Percentiles rank a stretch among this genome's conserved stretches.
Conservation (phyloP, 2,113 vertebrate genomes). For the Tenebrosternarchus preto region DNA sequence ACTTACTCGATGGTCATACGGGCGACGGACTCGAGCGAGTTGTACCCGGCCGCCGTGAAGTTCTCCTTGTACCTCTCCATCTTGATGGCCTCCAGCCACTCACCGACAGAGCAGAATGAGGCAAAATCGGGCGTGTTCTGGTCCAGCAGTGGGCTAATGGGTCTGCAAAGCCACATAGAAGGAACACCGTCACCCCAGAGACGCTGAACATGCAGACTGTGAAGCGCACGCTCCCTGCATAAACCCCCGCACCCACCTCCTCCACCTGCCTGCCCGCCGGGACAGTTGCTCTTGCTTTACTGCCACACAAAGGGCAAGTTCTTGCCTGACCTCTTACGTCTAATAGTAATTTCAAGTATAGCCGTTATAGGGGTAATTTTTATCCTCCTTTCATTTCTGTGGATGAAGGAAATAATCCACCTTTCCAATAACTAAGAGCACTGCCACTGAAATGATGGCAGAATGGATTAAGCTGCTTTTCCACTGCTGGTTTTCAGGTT, state of each 20-base stretch:
- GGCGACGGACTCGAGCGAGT: slow-evolving; percentile 94
- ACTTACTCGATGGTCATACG: slow-evolving; percentile 99
- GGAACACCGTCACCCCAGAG: slow-evolving; percentile 47
- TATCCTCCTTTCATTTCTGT: slow-evolving; percentile 2
- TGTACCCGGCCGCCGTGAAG: slow-evolving; percentile 97
- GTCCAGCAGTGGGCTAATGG: slow-evolving; percentile 96
- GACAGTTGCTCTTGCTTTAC: no score
- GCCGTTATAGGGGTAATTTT: not conserved
- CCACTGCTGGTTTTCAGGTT: slow-evolving; percentile 55
- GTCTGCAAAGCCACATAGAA: slow-evolving; percentile 76
- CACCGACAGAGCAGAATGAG: slow-evolving; percentile 93
- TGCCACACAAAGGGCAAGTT: not conserved
- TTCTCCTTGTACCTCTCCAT: slow-evolving; percentile 99
- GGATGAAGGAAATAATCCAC: slow-evolving; percentile 57
- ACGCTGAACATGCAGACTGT: no score
- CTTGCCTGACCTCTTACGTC: not conserved
- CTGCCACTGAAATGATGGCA: not conserved
- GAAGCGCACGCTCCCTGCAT: not conserved
- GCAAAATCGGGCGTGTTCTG: slow-evolving; percentile 96
- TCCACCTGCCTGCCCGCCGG: no score
- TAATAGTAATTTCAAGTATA: not conserved
- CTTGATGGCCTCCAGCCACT: slow-evolving; percentile 99
- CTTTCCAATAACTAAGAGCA: slow-evolving; percentile 26
- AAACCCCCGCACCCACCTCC: no score
- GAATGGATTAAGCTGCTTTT: slow-evolving; percentile 33